A percentile compares a stretch with the other conserved stretches of the same genome.
phyloP scores from a whole-genome alignment of 1,140 invertebrate genomes.

The Drosophila persimilis region DNA sequence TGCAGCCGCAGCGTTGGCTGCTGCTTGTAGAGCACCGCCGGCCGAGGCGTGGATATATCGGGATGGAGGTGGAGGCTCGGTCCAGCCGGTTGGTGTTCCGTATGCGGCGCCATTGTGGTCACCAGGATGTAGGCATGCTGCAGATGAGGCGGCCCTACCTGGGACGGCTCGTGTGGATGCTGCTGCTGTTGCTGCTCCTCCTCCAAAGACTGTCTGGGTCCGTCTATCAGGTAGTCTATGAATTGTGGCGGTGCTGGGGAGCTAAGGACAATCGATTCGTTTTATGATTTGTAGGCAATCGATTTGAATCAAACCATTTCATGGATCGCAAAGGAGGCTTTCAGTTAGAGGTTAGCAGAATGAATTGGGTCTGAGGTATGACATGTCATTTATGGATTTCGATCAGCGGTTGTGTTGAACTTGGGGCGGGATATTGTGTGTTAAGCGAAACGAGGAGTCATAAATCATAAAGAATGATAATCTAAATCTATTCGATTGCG shows the following conservation, averaged over 20 bases:
- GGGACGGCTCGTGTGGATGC: slow-evolving; percentile 18
- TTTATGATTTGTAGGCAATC: neutral
- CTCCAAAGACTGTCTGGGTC: slow-evolving; percentile 70
- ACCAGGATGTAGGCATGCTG: slow-evolving; percentile 68
- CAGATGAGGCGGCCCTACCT: slow-evolving; percentile 18
- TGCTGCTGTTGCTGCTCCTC: slow-evolving; percentile 56
- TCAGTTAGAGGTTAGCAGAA: too few relatives aligned
- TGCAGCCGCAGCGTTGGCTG: slow-evolving; percentile 67
- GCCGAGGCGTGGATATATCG: slow-evolving; percentile 44
- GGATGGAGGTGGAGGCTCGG: slow-evolving; percentile 26
- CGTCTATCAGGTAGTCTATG: slow-evolving; percentile 76
- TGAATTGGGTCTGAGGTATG: too few relatives aligned
- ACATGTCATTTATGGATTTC: too few relatives aligned
- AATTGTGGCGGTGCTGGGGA: slow-evolving; percentile 60
- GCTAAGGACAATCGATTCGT: slow-evolving; percentile 8
- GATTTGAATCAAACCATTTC: neutral
- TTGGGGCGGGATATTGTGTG: too few relatives aligned
- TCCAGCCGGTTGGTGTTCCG: slow-evolving; percentile 40
- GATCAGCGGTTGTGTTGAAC: too few relatives aligned
- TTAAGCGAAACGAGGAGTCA: too few relatives aligned
- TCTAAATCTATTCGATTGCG: too few relatives aligned
- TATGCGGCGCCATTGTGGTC: slow-evolving; percentile 62
- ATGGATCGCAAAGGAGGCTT: too few relatives aligned
- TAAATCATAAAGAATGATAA: too few relatives aligned
- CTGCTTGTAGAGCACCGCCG: slow-evolving; percentile 54